A percentile compares a stretch with the other conserved stretches of the same genome.
Evolutionary conservation across 2,888 invertebrate genomes (phyloP).

Genomic region (Steinernema scapterisci): DNA sequence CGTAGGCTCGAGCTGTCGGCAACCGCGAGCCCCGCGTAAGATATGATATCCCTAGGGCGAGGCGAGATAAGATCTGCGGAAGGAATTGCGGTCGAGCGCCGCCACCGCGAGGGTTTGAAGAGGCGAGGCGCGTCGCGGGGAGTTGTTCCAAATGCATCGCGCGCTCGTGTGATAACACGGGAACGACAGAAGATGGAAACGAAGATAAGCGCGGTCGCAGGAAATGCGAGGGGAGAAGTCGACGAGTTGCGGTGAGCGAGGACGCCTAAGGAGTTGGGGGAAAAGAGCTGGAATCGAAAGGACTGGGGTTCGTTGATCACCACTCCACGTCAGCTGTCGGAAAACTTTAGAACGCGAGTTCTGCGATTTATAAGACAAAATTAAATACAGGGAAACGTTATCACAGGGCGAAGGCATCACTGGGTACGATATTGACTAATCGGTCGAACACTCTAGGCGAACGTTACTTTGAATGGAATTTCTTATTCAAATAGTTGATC

Average conservation of each 20-base stretch:
- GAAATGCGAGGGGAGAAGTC: background rate
- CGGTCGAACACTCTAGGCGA: no score
- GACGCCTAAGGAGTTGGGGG: background rate
- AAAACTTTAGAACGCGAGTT: background rate
- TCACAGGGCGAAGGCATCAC: background rate
- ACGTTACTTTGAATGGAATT: conserved; percentile 10
- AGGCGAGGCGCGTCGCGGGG: background rate
- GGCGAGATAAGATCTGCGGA: conserved; percentile 30
- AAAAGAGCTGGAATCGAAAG: background rate
- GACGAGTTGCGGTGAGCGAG: background rate
- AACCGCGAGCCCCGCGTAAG: background rate
- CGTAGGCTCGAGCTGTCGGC: background rate
- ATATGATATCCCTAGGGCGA: conserved; percentile 30
- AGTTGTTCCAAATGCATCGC: conserved; percentile 4
- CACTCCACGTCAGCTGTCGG: background rate
- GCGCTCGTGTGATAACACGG: conserved; percentile 30
- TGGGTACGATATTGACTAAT: conserved; percentile 24
- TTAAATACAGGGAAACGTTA: background rate
- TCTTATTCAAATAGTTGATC: conserved; percentile 28
- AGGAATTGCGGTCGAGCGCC: conserved; percentile 25
- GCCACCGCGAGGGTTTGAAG: background rate
- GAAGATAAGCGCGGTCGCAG: conserved; percentile 8
- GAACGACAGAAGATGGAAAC: conserved; percentile 22
- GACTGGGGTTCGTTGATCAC: background rate
- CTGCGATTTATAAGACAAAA: background rate